phyloP scores from a whole-genome alignment of 2,797 vertebrate genomes.

The Amazona finschi region DNA sequence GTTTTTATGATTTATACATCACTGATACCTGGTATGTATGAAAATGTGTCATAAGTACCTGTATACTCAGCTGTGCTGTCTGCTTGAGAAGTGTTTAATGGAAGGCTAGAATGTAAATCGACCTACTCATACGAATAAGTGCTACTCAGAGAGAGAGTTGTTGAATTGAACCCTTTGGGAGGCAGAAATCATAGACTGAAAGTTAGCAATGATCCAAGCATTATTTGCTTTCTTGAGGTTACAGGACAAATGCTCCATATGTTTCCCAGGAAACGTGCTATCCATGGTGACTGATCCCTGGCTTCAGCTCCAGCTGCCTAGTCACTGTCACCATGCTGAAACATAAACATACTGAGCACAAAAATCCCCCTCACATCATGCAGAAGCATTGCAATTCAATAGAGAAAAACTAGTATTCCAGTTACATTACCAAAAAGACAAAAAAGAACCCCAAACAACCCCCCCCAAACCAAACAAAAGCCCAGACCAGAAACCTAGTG shows the following conservation, averaged over 20 bases:
- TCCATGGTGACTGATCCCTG: background rate
- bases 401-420: background rate
- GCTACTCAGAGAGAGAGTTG: background rate
- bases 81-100: background rate
- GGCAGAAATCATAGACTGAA: background rate
- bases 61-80: background rate
- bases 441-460: background rate
- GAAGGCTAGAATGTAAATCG: background rate
- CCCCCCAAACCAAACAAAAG: no score
- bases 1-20: background rate
- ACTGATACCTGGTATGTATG: background rate
- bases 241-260: background rate
- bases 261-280: background rate
- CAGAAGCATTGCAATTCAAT: background rate
- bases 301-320: background rate
- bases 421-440: background rate
- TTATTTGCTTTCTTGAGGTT: background rate
- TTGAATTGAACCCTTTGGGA: background rate
- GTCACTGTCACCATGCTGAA: background rate
- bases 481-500: background rate
- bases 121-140: background rate
- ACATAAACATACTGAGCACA: background rate
- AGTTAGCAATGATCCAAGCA: conserved; percentile 5
- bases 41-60: background rate
- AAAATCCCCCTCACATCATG: background rate